Percentiles rank a stretch among this genome's conserved stretches.
These are phyloP conservation scores for Omphaloscelis lunosa DNA, from an alignment of 2,888 invertebrate genomes.

Conservation along the genomic window DNA sequence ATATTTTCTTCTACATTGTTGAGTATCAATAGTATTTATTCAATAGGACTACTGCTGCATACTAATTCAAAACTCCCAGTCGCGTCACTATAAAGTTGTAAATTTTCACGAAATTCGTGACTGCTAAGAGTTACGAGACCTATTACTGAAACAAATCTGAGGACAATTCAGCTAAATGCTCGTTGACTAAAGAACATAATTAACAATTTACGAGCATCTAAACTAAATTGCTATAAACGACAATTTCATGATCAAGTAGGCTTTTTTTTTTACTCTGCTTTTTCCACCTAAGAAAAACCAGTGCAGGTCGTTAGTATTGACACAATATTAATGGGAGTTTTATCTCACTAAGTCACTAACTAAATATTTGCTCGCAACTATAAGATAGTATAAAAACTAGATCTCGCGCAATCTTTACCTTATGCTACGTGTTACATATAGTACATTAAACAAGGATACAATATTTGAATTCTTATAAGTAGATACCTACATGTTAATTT, in stretches of 20 bases:
- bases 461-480: conserved; percentile 13
- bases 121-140: not conserved
- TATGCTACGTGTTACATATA: conserved; percentile 14
- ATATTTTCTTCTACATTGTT: conserved; percentile 16
- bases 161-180: not conserved
- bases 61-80: not conserved
- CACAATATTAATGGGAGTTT: conserved; percentile 54
- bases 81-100: not conserved
- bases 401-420: conserved; percentile 42
- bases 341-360: conserved; percentile 51
- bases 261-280: conserved; percentile 10
- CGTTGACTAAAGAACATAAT: conserved; percentile 8
- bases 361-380: conserved; percentile 46
- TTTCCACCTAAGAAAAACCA: conserved; percentile 30
- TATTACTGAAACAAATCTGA: conserved; percentile 9
- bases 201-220: not conserved
- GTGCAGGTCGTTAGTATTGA: conserved; percentile 49
- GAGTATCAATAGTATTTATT: not conserved
- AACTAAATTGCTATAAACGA: not conserved
- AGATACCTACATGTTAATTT: conserved; percentile 8
- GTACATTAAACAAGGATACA: conserved; percentile 18
- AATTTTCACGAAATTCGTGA: conserved; percentile 6
- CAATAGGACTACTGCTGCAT: not conserved
- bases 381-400: conserved; percentile 45
- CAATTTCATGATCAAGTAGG: not conserved